Conservation (phyloP, 2,113 vertebrate species). For the Nibea coibor region DNA sequence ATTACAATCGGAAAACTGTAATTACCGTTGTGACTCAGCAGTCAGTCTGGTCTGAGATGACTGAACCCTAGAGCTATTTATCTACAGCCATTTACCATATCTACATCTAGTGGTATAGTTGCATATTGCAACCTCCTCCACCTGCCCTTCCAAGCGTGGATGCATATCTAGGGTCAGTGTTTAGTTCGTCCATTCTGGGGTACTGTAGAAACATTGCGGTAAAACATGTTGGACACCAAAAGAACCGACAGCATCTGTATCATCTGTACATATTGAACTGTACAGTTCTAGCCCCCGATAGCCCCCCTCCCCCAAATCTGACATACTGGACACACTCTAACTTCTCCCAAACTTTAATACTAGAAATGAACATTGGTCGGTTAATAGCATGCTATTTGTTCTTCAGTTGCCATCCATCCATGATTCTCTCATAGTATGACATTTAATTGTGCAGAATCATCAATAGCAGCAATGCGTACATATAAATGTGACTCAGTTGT, state of each 20-base stretch:
- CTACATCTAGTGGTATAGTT: too few relatives aligned
- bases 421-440: neutral
- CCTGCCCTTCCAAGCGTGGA: too few relatives aligned
- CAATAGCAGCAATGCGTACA: neutral
- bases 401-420: too few relatives aligned
- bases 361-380: neutral
- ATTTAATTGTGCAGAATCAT: neutral
- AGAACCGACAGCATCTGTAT: too few relatives aligned
- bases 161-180: too few relatives aligned
- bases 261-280: too few relatives aligned
- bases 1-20: conserved; percentile 38
- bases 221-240: too few relatives aligned
- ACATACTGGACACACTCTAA: neutral
- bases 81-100: neutral
- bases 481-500: neutral
- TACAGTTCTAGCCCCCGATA: too few relatives aligned
- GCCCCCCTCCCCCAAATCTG: too few relatives aligned
- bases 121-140: too few relatives aligned
- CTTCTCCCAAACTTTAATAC: neutral
- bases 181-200: too few relatives aligned
- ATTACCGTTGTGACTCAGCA: conserved; percentile 34
- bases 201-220: too few relatives aligned
- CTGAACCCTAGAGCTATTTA: neutral
- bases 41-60: conserved; percentile 2
- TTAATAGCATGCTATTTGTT: neutral